Conservation (phyloP, 2,888 invertebrate genomes). For the Cephus spinipes region DNA sequence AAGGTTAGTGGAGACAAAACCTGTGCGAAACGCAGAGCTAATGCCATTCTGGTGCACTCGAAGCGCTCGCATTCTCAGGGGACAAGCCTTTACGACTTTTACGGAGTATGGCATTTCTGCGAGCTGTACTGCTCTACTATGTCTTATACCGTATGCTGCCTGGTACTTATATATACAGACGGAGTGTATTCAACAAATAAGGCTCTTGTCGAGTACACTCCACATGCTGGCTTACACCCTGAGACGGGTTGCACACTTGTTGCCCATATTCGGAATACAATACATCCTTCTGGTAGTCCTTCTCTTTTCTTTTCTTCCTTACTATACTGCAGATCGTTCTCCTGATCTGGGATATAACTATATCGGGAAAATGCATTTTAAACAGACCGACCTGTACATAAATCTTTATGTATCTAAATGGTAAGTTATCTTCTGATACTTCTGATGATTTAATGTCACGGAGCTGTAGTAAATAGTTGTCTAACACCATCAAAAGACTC, state of each 20-base stretch:
- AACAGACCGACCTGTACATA: neutral
- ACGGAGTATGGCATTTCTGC: neutral
- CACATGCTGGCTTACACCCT: constrained; percentile 14
- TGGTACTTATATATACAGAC: constrained; percentile 39
- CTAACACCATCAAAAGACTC: too few species aligned
- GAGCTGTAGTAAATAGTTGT: too few species aligned
- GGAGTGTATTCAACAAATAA: constrained; percentile 51
- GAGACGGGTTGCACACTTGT: constrained; percentile 25
- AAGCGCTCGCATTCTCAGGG: constrained; percentile 39
- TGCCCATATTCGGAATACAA: constrained; percentile 26
- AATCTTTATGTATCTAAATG: neutral
- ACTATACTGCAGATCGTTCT: neutral
- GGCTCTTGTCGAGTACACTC: constrained; percentile 54
- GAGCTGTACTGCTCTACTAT: neutral
- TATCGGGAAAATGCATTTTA: neutral
- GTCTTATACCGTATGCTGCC: neutral
- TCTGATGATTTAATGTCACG: too few species aligned
- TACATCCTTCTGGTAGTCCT: neutral
- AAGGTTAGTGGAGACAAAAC: neutral
- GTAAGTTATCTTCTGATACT: too few species aligned
- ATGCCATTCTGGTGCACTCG: constrained; percentile 1
- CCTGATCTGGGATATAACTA: neutral
- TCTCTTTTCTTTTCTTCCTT: neutral
- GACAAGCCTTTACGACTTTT: constrained; percentile 32
- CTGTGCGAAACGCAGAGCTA: neutral